These are phyloP conservation scores for Nyctereutes procyonoides DNA, from an alignment of 2,113 vertebrate species.

Conservation along the genomic window DNA sequence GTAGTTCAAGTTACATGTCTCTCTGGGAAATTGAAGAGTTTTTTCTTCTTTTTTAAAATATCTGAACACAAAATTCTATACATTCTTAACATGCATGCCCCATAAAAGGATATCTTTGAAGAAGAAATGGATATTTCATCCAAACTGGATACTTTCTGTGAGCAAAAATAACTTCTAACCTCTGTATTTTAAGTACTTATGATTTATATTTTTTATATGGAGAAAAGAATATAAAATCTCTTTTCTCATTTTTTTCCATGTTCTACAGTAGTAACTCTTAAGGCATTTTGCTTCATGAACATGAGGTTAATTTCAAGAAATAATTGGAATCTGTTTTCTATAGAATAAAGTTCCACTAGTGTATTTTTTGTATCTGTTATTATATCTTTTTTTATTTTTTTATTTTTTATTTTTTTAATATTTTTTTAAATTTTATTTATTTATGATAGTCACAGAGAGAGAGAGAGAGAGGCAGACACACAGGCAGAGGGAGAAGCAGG, in stretches of 20 bases:
- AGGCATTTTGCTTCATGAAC: conserved; percentile 61
- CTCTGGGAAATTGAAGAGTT: not conserved
- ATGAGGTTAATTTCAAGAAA: conserved; percentile 68
- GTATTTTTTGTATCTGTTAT: conserved; percentile 62
- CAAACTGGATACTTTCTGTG: conserved; percentile 66
- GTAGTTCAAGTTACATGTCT: conserved; percentile 45
- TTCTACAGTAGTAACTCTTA: conserved; percentile 55
- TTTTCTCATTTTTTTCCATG: conserved; percentile 54
- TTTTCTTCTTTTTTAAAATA: not conserved
- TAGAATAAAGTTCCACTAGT: conserved; percentile 56
- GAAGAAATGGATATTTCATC: conserved; percentile 55
- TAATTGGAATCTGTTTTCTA: conserved; percentile 57
- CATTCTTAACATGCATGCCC: conserved; percentile 50
- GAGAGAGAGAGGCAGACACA: too few relatives aligned
- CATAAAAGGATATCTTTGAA: conserved; percentile 68
- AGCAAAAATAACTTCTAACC: conserved; percentile 61
- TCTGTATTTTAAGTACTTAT: conserved; percentile 60
- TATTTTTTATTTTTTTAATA: too few relatives aligned
- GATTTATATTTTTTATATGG: not conserved
- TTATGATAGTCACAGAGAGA: too few relatives aligned
- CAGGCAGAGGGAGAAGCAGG: too few relatives aligned
- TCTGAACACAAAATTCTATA: conserved; percentile 62
- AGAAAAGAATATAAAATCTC: conserved; percentile 46
- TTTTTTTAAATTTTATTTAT: too few relatives aligned
- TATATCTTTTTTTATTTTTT: conserved; percentile 39